phyloP scores from a whole-genome alignment of 2,797 vertebrate genomes.

The Fistularia commersonii region DNA sequence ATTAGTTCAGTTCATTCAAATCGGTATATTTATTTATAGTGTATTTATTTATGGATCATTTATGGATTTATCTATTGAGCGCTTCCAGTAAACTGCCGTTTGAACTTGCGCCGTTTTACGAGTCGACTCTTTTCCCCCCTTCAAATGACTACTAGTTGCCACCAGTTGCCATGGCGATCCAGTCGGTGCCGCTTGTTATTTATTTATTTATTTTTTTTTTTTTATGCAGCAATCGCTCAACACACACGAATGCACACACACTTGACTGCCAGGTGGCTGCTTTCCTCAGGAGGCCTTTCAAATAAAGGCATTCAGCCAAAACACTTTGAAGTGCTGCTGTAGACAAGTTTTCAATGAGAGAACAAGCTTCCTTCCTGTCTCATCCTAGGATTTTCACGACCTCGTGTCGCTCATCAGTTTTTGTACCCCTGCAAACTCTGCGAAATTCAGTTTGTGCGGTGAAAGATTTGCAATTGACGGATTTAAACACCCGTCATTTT shows the following conservation, averaged over 20 bases:
- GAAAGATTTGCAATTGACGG: too few species aligned
- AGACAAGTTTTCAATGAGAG: slow-evolving; percentile 45
- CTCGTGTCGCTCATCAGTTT: too few species aligned
- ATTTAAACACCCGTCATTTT: too few species aligned
- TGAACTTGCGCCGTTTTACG: slow-evolving; percentile 12
- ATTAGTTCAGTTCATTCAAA: too few species aligned
- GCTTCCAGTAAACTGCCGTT: slow-evolving; percentile 24
- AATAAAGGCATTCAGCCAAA: slow-evolving; percentile 57
- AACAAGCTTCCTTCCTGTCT: slow-evolving; percentile 28
- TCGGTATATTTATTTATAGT: too few species aligned
- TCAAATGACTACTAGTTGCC: slow-evolving; percentile 46
- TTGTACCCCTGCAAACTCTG: too few species aligned
- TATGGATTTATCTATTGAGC: slow-evolving; percentile 21
- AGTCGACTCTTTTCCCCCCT: slow-evolving; percentile 19
- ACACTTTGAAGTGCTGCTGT: slow-evolving; percentile 58
- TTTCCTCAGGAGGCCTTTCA: slow-evolving; percentile 57
- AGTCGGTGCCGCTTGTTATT: slow-evolving; percentile 44
- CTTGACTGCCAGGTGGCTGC: slow-evolving; percentile 63
- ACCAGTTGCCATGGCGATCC: slow-evolving; percentile 71
- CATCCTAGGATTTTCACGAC: too few species aligned
- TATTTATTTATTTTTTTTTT: slow-evolving; percentile 46
- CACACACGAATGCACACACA: slow-evolving; percentile 31
- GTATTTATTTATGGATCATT: background rate
- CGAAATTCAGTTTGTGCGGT: too few species aligned
- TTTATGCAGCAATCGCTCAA: slow-evolving; percentile 37